These are phyloP conservation scores for Chironomus tepperi DNA, from an alignment of 1,140 invertebrate species.

Conservation along the genomic window DNA sequence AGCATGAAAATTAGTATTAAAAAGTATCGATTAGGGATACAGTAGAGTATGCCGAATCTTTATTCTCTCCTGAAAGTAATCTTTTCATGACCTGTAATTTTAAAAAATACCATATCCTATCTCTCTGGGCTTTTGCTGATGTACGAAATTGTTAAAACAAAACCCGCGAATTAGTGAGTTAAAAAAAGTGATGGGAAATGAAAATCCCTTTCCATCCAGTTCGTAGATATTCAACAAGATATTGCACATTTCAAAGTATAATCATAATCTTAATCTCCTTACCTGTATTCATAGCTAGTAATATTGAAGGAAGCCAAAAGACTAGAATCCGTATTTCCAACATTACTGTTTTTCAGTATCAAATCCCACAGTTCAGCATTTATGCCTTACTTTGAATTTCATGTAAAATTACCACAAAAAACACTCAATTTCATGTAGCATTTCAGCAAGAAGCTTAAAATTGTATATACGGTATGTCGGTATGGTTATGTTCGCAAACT, in stretches of 20 bases:
- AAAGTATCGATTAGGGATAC: too few relatives aligned
- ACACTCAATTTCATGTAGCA: conserved; percentile 2
- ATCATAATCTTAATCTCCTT: conserved; percentile 5
- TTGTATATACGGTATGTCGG: background rate
- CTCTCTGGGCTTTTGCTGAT: background rate
- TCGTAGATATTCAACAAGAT: background rate
- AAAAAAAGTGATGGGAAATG: background rate
- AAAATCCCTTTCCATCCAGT: background rate
- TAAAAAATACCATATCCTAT: too few relatives aligned
- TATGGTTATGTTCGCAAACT: background rate
- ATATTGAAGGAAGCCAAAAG: conserved; percentile 5
- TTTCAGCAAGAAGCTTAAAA: background rate
- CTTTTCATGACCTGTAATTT: too few relatives aligned
- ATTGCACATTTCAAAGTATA: background rate
- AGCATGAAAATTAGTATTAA: too few relatives aligned
- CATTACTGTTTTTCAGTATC: background rate
- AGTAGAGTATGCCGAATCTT: too few relatives aligned
- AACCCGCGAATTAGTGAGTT: background rate
- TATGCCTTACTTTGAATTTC: background rate
- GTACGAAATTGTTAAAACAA: background rate
- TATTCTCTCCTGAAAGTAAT: too few relatives aligned
- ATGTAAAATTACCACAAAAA: conserved; percentile 11
- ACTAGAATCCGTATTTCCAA: conserved; percentile 19
- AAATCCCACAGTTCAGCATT: conserved; percentile 13
- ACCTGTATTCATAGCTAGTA: conserved; percentile 20